Conservation (phyloP, 2,797 vertebrate genomes). For the Enteromius viviparus region DNA sequence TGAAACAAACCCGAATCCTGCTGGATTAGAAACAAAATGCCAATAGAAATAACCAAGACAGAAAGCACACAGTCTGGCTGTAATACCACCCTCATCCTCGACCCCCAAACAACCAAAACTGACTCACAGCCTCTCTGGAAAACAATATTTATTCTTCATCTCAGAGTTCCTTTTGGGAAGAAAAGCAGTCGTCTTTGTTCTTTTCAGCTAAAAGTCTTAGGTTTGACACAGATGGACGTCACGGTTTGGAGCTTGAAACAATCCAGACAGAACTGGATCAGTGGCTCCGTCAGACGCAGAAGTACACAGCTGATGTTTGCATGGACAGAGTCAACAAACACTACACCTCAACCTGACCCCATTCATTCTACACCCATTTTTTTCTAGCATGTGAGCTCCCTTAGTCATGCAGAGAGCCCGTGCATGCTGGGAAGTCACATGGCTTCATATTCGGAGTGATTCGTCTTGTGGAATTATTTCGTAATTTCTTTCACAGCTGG, state of each 20-base stretch:
- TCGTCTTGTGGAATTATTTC: conserved; percentile 55
- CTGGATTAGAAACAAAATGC: conserved; percentile 61
- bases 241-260: conserved; percentile 1
- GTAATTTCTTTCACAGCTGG: conserved; percentile 60
- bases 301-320: neutral
- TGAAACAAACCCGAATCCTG: conserved; percentile 64
- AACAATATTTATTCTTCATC: conserved; percentile 60
- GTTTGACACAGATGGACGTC: conserved; percentile 20
- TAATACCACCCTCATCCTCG: conserved; percentile 15
- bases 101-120: conserved; percentile 36
- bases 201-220: conserved; percentile 15
- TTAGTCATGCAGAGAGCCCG: neutral
- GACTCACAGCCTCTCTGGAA: conserved; percentile 56
- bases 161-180: conserved; percentile 26
- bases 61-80: conserved; percentile 50
- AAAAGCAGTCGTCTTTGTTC: conserved; percentile 37
- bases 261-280: neutral
- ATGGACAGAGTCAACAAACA: neutral
- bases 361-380: neutral
- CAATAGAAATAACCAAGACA: conserved; percentile 63
- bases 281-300: neutral
- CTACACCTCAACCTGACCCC: neutral
- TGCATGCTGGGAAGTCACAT: neutral
- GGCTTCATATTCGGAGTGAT: conserved; percentile 35
- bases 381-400: neutral